A percentile compares a stretch with the other conserved stretches of the same genome.
phyloP scores from a whole-genome alignment of 2,797 vertebrate species.

The Cygnus olor region DNA sequence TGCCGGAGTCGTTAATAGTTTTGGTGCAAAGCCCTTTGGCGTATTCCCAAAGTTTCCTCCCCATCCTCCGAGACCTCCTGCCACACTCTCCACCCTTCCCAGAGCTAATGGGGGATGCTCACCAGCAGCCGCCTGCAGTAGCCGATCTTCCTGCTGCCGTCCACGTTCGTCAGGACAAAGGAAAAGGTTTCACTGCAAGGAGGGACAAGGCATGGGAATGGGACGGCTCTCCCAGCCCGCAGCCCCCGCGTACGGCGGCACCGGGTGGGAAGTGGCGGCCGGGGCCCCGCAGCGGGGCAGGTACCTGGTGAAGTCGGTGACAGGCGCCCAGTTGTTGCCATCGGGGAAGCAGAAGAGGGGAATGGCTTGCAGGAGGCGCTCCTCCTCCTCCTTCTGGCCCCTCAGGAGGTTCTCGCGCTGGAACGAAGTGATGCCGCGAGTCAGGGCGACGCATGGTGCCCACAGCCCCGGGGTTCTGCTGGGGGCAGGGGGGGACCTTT shows the following conservation, averaged over 20 bases:
- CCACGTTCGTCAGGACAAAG: conserved; percentile 93
- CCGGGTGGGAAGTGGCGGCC: accelerated
- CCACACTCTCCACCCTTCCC: not conserved
- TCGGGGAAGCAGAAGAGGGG: conserved; percentile 96
- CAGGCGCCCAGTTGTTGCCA: conserved; percentile 87
- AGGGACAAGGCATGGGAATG: accelerated
- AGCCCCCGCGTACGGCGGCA: not conserved
- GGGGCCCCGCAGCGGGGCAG: accelerated
- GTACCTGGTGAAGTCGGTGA: conserved; percentile 90
- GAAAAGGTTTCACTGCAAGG: conserved; percentile 92
- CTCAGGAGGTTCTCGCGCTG: conserved; percentile 88
- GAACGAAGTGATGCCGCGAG: not conserved
- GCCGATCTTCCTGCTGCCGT: conserved; percentile 93
- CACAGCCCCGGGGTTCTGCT: accelerated
- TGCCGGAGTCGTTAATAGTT: not conserved
- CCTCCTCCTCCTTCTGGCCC: conserved; percentile 92
- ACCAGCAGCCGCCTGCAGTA: conserved; percentile 96
- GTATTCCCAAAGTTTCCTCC: not conserved
- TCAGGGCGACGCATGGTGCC: not conserved
- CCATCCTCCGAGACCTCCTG: not conserved
- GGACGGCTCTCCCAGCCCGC: accelerated
- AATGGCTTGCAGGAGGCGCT: conserved; percentile 88
- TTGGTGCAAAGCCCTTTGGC: not conserved
- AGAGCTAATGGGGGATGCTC: conserved; percentile 31
- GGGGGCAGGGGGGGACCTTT: not conserved